A percentile compares a stretch with the other conserved stretches of the same genome.
These are phyloP conservation scores for Lepeophtheirus nordmannii DNA, from an alignment of 2,888 invertebrate genomes.

Conservation along the genomic window DNA sequence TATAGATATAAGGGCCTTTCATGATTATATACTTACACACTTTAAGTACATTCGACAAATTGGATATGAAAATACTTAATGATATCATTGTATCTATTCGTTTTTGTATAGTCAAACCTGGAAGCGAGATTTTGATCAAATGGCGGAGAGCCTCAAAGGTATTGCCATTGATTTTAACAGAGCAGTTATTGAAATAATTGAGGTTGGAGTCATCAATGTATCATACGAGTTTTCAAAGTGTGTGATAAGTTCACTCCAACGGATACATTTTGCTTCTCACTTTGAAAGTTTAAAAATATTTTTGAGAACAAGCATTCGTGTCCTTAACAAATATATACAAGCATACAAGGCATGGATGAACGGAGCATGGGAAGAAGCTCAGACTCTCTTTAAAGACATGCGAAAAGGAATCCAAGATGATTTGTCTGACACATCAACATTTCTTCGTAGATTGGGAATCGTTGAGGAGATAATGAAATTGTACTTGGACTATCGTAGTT, in stretches of 20 bases:
- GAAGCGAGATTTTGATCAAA: neutral
- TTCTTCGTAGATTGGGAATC: slow-evolving; percentile 26
- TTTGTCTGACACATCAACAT: neutral
- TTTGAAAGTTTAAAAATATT: slow-evolving; percentile 7
- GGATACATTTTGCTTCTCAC: neutral
- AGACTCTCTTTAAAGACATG: neutral
- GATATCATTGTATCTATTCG: neutral
- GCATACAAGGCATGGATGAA: neutral
- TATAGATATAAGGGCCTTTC: too few species aligned
- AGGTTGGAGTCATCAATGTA: neutral
- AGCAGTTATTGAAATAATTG: neutral
- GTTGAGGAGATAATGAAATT: slow-evolving; percentile 28
- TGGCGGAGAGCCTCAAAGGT: neutral
- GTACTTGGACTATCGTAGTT: slow-evolving; percentile 30
- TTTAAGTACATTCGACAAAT: too few species aligned
- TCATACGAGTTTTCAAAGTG: neutral
- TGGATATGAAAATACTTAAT: too few species aligned
- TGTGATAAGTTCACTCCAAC: neutral
- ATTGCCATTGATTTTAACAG: neutral
- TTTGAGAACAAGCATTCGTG: neutral
- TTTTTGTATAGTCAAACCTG: neutral
- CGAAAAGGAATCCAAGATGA: slow-evolving; percentile 1
- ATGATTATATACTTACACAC: too few species aligned
- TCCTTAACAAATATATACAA: neutral
- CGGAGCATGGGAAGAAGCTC: neutral